phyloP scores from a whole-genome alignment of 2,797 vertebrate genomes.

The Lemur catta region DNA sequence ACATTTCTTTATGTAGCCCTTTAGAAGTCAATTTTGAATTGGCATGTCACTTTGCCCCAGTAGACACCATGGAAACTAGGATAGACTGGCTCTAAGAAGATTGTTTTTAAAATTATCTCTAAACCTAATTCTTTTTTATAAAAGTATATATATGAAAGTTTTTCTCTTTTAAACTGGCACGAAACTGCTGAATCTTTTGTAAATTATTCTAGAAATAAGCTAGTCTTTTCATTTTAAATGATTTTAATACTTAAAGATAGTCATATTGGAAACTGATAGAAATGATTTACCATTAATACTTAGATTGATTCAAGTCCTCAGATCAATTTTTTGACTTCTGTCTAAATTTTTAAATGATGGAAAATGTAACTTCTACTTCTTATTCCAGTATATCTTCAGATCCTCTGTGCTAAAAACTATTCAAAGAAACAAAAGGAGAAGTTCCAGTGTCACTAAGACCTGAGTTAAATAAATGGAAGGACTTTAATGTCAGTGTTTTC shows the following conservation, averaged over 20 bases:
- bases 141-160: not conserved
- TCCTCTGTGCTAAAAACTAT: not conserved
- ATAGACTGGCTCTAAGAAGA: not conserved
- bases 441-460: not conserved
- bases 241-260: not conserved
- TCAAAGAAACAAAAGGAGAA: not conserved
- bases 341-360: not conserved
- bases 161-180: not conserved
- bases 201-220: not conserved
- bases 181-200: not conserved
- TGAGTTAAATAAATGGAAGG: not conserved
- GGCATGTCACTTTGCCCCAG: constrained; percentile 50
- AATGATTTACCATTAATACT: not conserved
- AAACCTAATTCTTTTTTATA: not conserved
- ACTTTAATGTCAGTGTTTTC: not conserved
- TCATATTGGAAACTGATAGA: not conserved
- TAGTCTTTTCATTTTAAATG: not conserved
- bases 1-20: constrained; percentile 53
- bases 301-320: not conserved
- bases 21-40: constrained; percentile 44
- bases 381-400: not conserved
- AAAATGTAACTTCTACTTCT: not conserved
- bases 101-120: constrained; percentile 57
- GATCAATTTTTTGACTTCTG: not conserved
- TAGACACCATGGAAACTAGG: constrained; percentile 46